phyloP scores from a whole-genome alignment of 2,888 invertebrate genomes.

The Endotricha flammealis region DNA sequence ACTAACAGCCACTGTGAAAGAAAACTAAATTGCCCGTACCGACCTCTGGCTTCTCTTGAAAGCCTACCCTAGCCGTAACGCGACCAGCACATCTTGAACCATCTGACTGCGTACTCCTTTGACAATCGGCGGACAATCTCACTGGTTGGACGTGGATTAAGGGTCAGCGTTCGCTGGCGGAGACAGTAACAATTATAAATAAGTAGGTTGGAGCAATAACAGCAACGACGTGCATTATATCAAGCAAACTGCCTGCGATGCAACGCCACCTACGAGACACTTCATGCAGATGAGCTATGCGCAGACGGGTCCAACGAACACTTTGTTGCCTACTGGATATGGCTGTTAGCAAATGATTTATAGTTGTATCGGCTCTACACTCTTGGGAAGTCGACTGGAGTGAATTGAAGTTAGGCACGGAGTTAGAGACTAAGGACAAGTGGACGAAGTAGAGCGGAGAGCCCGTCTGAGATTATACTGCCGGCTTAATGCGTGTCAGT shows the following conservation, averaged over 20 bases:
- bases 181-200: constrained; percentile 70
- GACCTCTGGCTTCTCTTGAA: constrained; percentile 58
- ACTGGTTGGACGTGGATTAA: constrained; percentile 22
- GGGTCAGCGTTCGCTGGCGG: constrained; percentile 41
- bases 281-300: constrained; percentile 34
- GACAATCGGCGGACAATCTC: constrained; percentile 14
- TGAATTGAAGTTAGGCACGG: no score
- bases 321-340: no score
- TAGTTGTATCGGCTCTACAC: no score
- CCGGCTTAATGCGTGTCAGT: no score
- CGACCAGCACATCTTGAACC: constrained; percentile 28
- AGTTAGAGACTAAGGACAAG: no score
- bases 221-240: constrained; percentile 71
- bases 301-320: no score
- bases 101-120: constrained; percentile 19
- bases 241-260: constrained; percentile 73
- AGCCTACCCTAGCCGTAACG: constrained; percentile 33
- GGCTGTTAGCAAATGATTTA: no score
- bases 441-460: no score
- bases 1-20: constrained; percentile 61
- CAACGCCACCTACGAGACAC: constrained; percentile 67
- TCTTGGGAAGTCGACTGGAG: no score
- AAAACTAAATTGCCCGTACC: constrained; percentile 71
- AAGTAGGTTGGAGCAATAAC: constrained; percentile 75
- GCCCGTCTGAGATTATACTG: no score